Conservation (phyloP, 2,113 vertebrate genomes). For the Camelus bactrianus region DNA sequence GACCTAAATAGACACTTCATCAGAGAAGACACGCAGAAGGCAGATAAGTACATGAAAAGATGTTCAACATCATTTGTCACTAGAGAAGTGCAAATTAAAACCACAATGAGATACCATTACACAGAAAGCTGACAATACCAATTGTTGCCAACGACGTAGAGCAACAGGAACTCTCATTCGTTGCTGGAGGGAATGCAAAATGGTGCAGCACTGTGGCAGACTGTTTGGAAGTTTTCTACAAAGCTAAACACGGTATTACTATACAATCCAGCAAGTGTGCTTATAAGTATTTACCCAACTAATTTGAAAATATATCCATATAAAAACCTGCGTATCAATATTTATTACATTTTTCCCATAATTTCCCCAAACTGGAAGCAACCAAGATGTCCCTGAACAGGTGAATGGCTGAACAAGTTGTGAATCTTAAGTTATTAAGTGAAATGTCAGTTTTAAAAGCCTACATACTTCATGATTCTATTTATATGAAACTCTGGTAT, state of each 20-base stretch:
- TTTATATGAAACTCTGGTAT: not conserved
- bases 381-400: not conserved
- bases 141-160: not conserved
- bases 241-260: not conserved
- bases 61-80: not conserved
- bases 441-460: not conserved
- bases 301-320: not conserved
- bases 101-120: not conserved
- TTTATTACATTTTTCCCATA: not conserved
- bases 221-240: not conserved
- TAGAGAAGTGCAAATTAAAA: constrained; percentile 1
- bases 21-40: not conserved
- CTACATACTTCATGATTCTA: not conserved
- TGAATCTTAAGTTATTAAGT: not conserved
- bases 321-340: not conserved
- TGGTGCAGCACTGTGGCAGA: not conserved
- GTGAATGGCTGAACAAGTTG: not conserved
- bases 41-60: constrained; percentile 9
- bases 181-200: not conserved
- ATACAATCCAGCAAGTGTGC: not conserved
- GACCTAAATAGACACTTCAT: not conserved
- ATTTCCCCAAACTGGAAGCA: not conserved
- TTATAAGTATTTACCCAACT: not conserved
- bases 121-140: not conserved
- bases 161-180: not conserved